Percentiles rank a stretch among this genome's conserved stretches.
These are phyloP conservation scores for Paracanthobrama guichenoti DNA, from an alignment of 2,113 vertebrate genomes.

Conservation along the genomic window DNA sequence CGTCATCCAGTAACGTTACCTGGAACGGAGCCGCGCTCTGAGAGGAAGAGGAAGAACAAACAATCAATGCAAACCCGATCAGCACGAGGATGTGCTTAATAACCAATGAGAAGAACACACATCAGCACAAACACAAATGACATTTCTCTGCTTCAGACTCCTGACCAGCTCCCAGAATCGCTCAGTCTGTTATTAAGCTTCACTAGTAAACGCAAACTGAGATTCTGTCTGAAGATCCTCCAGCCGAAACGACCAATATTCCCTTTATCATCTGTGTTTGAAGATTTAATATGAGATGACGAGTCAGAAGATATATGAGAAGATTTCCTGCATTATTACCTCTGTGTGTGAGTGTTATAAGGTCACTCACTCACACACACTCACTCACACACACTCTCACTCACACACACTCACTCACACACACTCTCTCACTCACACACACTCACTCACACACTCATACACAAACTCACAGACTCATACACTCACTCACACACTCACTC, in stretches of 20 bases:
- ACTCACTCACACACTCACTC: too few relatives aligned
- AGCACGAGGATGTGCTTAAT: too few relatives aligned
- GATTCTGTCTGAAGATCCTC: neutral
- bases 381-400: constrained; percentile 3
- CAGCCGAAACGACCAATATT: neutral
- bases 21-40: constrained; percentile 79
- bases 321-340: neutral
- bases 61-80: neutral
- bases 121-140: neutral
- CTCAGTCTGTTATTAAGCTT: neutral
- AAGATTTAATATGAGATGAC: constrained; percentile 9
- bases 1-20: constrained; percentile 78
- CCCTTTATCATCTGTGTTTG: neutral
- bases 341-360: neutral
- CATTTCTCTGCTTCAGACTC: too few relatives aligned
- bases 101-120: neutral
- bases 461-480: too few relatives aligned
- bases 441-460: neutral
- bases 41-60: constrained; percentile 13
- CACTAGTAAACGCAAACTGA: too few relatives aligned
- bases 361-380: neutral
- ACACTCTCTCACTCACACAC: neutral
- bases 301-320: neutral
- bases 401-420: constrained; percentile 19
- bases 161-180: neutral